Evolutionary conservation across 2,113 vertebrate genomes (phyloP).

Genomic region (Tychaedon coryphoeus): DNA sequence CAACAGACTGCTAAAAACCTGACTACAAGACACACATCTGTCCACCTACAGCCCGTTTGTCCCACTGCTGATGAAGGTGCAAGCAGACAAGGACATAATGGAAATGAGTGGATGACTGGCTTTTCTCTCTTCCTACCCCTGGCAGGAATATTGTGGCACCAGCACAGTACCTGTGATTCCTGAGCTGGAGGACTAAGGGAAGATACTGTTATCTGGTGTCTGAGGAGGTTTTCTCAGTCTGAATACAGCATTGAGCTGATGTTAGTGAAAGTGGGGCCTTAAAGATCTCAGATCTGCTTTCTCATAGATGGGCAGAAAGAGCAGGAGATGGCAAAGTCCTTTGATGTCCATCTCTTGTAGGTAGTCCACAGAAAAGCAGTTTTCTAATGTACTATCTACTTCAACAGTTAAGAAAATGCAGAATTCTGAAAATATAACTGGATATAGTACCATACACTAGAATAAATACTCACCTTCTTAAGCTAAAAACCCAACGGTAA

Average conservation of each 20-base stretch:
- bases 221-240: not conserved
- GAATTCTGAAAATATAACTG: not conserved
- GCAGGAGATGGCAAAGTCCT: not conserved
- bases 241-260: not conserved
- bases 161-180: not conserved
- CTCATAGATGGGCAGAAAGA: not conserved
- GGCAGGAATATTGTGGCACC: not conserved
- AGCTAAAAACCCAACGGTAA: not conserved
- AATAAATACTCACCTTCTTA: not conserved
- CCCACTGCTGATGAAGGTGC: not conserved
- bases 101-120: not conserved
- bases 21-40: not conserved
- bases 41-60: not conserved
- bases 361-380: not conserved
- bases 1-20: not conserved
- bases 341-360: not conserved
- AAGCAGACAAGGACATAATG: not conserved
- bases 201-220: not conserved
- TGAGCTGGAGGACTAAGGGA: not conserved
- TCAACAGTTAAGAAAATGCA: not conserved
- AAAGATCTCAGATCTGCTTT: not conserved
- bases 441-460: not conserved
- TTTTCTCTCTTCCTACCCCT: not conserved
- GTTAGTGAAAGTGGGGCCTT: not conserved
- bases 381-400: not conserved